Percentiles rank a stretch among this genome's conserved stretches.
Evolutionary conservation across 2,888 invertebrate genomes (phyloP).

Genomic region (Limnephilus rhombicus): DNA sequence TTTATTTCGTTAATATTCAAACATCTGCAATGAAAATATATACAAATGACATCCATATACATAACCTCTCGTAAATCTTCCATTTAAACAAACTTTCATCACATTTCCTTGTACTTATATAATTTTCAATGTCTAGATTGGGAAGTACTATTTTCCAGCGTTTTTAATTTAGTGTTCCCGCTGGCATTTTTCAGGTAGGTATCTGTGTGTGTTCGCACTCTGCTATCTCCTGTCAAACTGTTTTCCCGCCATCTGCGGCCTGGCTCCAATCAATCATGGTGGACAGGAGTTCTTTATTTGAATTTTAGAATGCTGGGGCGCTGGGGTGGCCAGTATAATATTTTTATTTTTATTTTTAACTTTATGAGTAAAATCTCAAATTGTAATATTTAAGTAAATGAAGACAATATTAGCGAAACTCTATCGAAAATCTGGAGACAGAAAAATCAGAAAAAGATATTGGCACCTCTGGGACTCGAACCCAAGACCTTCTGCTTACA

Average conservation of each 20-base stretch:
- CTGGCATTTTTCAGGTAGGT: background rate
- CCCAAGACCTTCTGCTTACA: too few species aligned
- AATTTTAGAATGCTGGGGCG: background rate
- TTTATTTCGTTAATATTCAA: background rate
- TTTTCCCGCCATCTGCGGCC: conserved; percentile 63
- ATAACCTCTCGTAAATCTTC: background rate
- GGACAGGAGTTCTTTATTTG: conserved; percentile 39
- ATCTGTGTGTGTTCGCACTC: background rate
- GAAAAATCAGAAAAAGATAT: too few species aligned
- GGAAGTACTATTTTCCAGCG: background rate
- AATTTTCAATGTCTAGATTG: background rate
- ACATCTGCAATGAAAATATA: background rate
- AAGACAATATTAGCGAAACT: too few species aligned
- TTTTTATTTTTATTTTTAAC: too few species aligned
- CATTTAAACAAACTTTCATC: background rate
- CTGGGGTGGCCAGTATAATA: background rate
- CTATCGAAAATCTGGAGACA: too few species aligned
- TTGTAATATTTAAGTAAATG: too few species aligned
- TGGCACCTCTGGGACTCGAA: too few species aligned
- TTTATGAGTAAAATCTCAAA: too few species aligned
- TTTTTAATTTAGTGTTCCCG: conserved; percentile 34
- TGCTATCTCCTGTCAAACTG: conserved; percentile 71
- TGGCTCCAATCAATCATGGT: conserved; percentile 58
- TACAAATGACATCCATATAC: background rate
- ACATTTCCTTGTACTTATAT: background rate